phyloP scores from a whole-genome alignment of 2,113 vertebrate genomes.

The Pristiophorus japonicus region DNA sequence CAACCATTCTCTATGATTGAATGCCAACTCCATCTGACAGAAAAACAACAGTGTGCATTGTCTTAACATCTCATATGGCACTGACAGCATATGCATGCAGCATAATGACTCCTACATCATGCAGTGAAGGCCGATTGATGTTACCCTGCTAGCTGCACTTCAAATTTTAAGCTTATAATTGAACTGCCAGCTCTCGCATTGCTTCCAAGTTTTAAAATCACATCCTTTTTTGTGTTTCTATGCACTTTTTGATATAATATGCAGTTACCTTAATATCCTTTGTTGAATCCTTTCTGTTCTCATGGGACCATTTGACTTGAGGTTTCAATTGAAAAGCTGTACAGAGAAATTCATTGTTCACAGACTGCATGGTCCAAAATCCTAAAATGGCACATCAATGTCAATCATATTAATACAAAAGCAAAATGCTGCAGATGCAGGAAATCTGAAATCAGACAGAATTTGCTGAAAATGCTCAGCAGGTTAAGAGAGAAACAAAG shows the following conservation, averaged over 20 bases:
- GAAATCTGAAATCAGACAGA: too few species aligned
- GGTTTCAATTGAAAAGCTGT: not conserved
- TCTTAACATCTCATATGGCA: not conserved
- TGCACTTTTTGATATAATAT: not conserved
- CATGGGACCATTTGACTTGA: not conserved
- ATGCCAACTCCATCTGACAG: not conserved
- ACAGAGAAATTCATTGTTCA: not conserved
- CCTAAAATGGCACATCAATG: not conserved
- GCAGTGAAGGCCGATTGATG: not conserved
- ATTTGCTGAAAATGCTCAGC: too few species aligned
- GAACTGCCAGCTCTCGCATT: not conserved
- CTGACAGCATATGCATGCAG: not conserved
- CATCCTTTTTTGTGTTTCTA: not conserved
- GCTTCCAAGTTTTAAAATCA: not conserved
- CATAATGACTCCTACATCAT: not conserved
- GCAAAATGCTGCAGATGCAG: too few species aligned
- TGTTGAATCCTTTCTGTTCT: not conserved
- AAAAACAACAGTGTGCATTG: not conserved
- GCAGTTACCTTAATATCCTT: not conserved
- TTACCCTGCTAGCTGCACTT: not conserved
- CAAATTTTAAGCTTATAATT: not conserved
- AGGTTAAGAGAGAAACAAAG: too few species aligned
- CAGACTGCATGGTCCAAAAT: not conserved
- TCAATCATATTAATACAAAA: not conserved
- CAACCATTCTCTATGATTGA: not conserved